Base-by-base conservation (phyloP, 1,140 invertebrate species). In the Drosophila bipectinata region DNA sequence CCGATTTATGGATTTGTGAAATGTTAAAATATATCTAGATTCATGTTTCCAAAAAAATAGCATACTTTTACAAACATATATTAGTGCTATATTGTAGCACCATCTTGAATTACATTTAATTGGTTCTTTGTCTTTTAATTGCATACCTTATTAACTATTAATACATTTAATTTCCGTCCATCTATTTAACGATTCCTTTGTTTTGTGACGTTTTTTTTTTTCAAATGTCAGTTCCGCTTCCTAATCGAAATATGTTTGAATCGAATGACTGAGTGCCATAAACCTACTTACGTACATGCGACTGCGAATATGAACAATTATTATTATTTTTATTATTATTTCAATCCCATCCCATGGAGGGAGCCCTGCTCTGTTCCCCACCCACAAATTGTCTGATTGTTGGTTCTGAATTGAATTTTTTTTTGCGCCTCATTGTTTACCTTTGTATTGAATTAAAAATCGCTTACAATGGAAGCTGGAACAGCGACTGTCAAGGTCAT, bases 391-490 rank as follows among this genome's bases (percentile, higher is more conserved):
- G 21, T 47, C 51, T 24, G 34, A 59, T 80, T 79, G 62, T 75
- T 55, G 45, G 34, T 74, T 68, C 49, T 69, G 62, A 69, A 69
- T 68, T 69, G 63, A 68, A 54, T 44, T 63, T 59, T 72, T 59
- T 69, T 59, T 74, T 67, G 56, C 67, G 67, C 51, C 47, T 68
- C 72, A 84, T 85, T 85, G 77, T 84, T 85, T 80, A 80, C 63
- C 67, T 77, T 84, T 75, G 60, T 67, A 53, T 61, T 74, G 71
- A 74, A 85, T 85, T 85, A 84, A 80, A 84, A 59, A 80, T 77
- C 81, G 60, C 68, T 80, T 83, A 83, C 79, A 66, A 77, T 82
- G 57, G 76, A 79, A 72, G 53, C 49, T 63, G 75, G 26, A 14
- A 51, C 52, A 47, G 37, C 58, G 56, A 47, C 47, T 59, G 58